These are phyloP conservation scores for Philhelius pedissequus DNA, from an alignment of 2,888 invertebrate genomes.

Conservation along the genomic window DNA sequence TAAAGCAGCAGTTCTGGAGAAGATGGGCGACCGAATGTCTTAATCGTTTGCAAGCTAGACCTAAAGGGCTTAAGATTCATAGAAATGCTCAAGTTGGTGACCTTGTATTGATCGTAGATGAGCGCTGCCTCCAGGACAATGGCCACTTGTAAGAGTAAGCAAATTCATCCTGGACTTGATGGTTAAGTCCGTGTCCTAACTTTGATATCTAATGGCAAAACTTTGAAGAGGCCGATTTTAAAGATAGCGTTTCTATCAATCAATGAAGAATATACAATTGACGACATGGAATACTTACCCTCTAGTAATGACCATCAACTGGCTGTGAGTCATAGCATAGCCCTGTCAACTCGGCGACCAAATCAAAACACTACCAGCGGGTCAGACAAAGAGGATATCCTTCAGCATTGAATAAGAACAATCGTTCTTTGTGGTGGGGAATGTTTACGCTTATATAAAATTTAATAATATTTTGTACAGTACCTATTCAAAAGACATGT, in stretches of 20 bases:
- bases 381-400: background rate
- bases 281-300: background rate
- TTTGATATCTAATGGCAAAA: background rate
- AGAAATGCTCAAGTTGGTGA: background rate
- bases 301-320: background rate
- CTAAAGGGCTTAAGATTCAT: background rate
- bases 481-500: too few relatives aligned
- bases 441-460: background rate
- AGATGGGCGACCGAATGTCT: background rate
- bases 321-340: background rate
- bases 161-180: conserved; percentile 5
- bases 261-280: background rate
- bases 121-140: background rate
- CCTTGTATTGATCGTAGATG: background rate
- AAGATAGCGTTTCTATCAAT: background rate
- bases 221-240: background rate
- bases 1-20: conserved; percentile 4
- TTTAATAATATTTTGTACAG: too few relatives aligned
- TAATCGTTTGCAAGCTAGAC: background rate
- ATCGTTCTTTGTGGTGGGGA: background rate
- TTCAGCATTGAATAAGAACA: background rate
- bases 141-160: background rate
- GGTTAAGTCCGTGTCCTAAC: conserved; percentile 9
- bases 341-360: background rate
- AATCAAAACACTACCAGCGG: background rate